Conservation (phyloP, 2,888 invertebrate species). For the Dasysyrphus albostriatus region DNA sequence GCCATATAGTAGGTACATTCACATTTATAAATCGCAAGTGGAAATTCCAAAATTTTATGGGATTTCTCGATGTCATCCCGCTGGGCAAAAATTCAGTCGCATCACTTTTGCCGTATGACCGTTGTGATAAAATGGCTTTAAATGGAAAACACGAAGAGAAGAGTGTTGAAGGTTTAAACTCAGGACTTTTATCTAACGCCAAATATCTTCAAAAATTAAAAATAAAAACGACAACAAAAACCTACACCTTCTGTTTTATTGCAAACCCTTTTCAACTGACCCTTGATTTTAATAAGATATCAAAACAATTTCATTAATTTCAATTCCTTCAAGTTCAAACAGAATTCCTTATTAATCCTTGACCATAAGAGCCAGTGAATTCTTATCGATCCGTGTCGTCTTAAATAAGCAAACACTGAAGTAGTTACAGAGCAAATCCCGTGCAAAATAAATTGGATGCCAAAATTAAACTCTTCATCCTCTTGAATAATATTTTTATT, state of each 20-base stretch:
- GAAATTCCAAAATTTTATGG: too few species aligned
- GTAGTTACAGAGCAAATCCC: constrained; percentile 37
- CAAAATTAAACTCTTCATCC: constrained; percentile 51
- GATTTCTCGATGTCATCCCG: too few species aligned
- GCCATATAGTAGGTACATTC: too few species aligned
- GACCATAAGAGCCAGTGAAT: constrained; percentile 58
- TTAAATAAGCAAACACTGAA: constrained; percentile 52
- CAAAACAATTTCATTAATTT: constrained; percentile 32
- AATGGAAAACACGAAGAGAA: background rate
- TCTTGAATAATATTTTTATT: constrained; percentile 12
- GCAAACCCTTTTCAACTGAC: background rate
- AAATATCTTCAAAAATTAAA: background rate
- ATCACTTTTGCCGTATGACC: too few species aligned
- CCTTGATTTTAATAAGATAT: constrained; percentile 35
- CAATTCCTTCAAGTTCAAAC: constrained; percentile 39
- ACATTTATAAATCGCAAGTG: too few species aligned
- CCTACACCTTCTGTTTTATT: background rate
- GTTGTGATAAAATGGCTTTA: too few species aligned
- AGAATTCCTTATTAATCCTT: constrained; percentile 60
- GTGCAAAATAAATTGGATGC: constrained; percentile 31
- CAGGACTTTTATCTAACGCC: too few species aligned
- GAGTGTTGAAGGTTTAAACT: background rate
- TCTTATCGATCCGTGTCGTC: constrained; percentile 39
- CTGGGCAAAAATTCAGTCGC: too few species aligned
- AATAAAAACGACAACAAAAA: background rate